Percentiles rank a stretch among this genome's conserved stretches.
Conservation (phyloP, 2,797 vertebrate species). For the Chelon auratus region DNA sequence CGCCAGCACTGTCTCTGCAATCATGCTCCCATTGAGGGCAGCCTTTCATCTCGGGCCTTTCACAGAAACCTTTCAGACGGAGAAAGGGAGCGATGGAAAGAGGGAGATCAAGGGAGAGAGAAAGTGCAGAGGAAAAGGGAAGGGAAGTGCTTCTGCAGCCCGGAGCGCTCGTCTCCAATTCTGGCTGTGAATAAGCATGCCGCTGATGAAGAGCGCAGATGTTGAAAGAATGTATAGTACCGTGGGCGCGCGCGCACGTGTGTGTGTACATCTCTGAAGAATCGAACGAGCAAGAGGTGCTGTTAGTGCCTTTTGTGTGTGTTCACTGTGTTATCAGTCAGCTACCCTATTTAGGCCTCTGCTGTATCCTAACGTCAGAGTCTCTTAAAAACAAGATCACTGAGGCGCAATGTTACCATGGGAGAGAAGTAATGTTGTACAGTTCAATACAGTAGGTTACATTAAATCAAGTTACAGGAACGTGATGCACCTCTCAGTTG, state of each 20-base stretch:
- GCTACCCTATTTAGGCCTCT: constrained; percentile 40
- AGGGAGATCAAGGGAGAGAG: constrained; percentile 57
- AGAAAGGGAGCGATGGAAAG: constrained; percentile 63
- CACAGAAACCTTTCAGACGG: constrained; percentile 76
- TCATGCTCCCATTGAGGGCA: constrained; percentile 74
- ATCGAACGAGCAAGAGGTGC: constrained; percentile 33
- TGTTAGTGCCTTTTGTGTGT: constrained; percentile 62
- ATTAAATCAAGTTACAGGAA: constrained; percentile 21
- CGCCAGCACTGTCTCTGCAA: constrained; percentile 71
- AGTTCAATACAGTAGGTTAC: constrained; percentile 35
- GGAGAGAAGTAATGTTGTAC: constrained; percentile 30
- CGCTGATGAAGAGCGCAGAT: constrained; percentile 77
- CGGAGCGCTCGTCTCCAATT: constrained; percentile 68
- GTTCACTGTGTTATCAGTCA: constrained; percentile 52
- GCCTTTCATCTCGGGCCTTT: constrained; percentile 81
- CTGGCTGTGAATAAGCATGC: constrained; percentile 68
- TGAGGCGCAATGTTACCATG: constrained; percentile 56
- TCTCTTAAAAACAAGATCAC: constrained; percentile 47
- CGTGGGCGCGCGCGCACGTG: constrained; percentile 22
- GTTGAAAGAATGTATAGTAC: constrained; percentile 60
- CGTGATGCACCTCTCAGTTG: constrained; percentile 35
- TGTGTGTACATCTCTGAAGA: constrained; percentile 20
- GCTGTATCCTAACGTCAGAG: constrained; percentile 27
- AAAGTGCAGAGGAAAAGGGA: constrained; percentile 28
- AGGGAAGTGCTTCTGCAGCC: constrained; percentile 80